phyloP scores from a whole-genome alignment of 2,797 vertebrate species.

The Lepilemur septentrionalis region DNA sequence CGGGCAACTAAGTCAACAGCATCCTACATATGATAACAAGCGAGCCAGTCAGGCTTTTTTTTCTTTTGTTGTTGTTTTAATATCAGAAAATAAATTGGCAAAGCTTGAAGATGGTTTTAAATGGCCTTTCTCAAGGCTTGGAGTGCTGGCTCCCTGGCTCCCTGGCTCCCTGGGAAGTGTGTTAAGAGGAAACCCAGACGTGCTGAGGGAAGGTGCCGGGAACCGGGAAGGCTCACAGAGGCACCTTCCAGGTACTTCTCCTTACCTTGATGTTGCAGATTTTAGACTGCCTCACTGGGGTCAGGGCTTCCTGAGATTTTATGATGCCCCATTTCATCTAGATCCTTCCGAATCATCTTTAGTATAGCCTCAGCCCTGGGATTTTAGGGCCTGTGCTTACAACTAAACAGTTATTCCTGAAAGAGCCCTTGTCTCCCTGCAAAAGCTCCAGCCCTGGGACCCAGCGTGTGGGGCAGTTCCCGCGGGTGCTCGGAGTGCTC shows the following conservation, averaged over 20 bases:
- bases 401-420: background rate
- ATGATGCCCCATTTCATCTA: too few species aligned
- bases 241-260: background rate
- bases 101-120: background rate
- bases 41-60: too few species aligned
- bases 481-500: too few species aligned
- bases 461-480: too few species aligned
- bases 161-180: background rate
- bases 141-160: background rate
- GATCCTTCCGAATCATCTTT: background rate
- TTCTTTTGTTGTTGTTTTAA: background rate
- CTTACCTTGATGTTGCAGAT: background rate
- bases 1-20: background rate
- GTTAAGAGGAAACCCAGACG: background rate
- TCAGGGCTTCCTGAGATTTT: background rate
- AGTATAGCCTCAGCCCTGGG: too few species aligned
- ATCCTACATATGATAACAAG: fast-evolving
- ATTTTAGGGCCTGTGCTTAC: background rate
- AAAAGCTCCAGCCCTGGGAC: background rate
- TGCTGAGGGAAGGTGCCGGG: too few species aligned
- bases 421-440: background rate
- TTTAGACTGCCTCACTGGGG: background rate
- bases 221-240: background rate
- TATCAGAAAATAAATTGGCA: background rate
- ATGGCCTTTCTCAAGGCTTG: background rate